phyloP scores from a whole-genome alignment of 2,113 vertebrate species.

The Suricata suricatta region DNA sequence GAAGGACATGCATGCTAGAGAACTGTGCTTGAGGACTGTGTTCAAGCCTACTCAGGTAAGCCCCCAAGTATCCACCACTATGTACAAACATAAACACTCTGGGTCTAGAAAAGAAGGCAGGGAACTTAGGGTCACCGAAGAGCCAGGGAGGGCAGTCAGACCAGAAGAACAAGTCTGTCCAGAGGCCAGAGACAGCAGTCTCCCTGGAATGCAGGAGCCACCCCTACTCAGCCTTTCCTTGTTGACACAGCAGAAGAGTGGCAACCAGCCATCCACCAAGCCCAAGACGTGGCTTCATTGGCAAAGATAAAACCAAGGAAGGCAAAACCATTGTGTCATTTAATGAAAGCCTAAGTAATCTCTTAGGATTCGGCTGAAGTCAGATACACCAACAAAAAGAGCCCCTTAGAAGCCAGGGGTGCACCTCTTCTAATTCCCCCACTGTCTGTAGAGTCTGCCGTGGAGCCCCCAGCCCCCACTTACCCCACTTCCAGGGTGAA shows the following conservation, averaged over 20 bases:
- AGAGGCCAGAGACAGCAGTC: neutral
- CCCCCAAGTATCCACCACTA: neutral
- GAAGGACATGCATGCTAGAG: neutral
- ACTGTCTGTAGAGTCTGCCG: fast-evolving
- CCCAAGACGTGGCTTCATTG: neutral
- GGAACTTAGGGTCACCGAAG: fast-evolving
- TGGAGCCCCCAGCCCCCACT: fast-evolving
- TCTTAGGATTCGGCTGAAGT: neutral
- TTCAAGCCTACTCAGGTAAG: neutral
- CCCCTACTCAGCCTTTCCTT: no score
- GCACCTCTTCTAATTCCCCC: neutral
- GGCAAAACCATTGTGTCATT: neutral
- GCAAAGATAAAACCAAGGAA: neutral
- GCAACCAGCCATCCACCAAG: neutral
- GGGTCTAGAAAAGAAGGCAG: neutral
- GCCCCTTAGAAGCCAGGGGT: neutral
- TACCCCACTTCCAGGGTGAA: neutral
- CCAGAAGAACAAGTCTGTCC: neutral
- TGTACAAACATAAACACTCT: neutral
- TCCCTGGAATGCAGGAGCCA: no score
- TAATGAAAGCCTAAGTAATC: neutral
- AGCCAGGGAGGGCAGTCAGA: neutral
- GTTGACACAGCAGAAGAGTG: neutral
- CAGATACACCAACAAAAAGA: neutral
- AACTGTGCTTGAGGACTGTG: neutral